Evolutionary conservation across 2,797 vertebrate species (phyloP).

Genomic region (Aeoliscus strigatus): DNA sequence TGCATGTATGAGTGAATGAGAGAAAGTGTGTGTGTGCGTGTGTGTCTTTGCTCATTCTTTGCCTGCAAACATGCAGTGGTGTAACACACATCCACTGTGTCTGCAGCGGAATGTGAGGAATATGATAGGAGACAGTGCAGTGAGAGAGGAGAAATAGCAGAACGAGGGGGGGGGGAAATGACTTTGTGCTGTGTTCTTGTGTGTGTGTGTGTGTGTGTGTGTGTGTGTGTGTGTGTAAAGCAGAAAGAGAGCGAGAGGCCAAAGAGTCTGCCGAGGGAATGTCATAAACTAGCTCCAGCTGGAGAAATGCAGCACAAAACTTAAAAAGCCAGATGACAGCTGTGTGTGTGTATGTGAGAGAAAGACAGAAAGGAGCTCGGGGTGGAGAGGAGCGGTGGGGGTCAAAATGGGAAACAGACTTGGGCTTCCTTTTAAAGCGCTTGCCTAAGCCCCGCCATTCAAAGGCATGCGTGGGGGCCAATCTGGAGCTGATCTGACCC

Average conservation of each 20-base stretch:
- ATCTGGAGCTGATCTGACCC: conserved; percentile 76
- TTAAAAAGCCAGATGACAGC: conserved; percentile 89
- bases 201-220: conserved; percentile 1
- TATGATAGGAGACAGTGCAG: conserved; percentile 46
- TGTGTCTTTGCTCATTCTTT: conserved; percentile 51
- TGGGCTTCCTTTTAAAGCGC: conserved; percentile 80
- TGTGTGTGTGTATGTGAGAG: conserved; percentile 72
- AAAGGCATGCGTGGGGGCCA: conserved; percentile 77
- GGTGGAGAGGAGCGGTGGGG: conserved; percentile 17
- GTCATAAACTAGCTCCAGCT: conserved; percentile 91
- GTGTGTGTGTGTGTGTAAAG: conserved; percentile 4
- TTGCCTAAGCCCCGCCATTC: conserved; percentile 71
- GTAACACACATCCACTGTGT: conserved; percentile 48
- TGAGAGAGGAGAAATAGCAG: conserved; percentile 64
- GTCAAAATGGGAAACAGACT: conserved; percentile 83
- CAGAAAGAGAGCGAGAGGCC: conserved; percentile 60
- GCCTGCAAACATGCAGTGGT: conserved; percentile 76
- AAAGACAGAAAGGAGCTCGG: conserved; percentile 44
- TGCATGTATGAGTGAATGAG: conserved; percentile 68
- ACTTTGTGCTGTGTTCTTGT: conserved; percentile 43
- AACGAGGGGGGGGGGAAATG: conserved; percentile 67
- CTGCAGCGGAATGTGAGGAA: conserved; percentile 60
- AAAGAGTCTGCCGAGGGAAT: conserved; percentile 83
- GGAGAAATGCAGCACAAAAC: conserved; percentile 83
- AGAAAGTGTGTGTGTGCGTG: conserved; percentile 17